phyloP scores from a whole-genome alignment of 2,888 invertebrate genomes.

The Oscheius sp. region DNA sequence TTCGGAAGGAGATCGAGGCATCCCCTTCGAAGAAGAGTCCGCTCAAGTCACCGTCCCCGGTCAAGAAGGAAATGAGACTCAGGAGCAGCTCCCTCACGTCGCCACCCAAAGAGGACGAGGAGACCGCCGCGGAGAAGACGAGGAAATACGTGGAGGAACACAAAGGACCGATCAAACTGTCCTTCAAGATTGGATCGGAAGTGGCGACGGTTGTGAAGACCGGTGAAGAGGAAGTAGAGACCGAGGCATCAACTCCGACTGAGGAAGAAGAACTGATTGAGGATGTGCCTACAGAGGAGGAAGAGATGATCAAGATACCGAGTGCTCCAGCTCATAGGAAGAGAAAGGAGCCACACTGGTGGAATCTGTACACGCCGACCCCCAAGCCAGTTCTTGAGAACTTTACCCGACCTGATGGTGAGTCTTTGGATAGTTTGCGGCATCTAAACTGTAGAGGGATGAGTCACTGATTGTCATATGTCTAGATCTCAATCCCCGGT shows the following conservation, averaged over 20 bases:
- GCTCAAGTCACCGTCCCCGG: not conserved
- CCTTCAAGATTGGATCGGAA: constrained; percentile 13
- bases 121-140: constrained; percentile 28
- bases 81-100: no score
- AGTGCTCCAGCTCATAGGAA: not conserved
- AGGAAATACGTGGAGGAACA: constrained; percentile 27
- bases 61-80: not conserved
- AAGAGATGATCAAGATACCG: not conserved
- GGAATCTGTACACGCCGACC: constrained; percentile 40
- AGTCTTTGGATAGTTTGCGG: no score
- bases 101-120: not conserved
- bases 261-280: not conserved
- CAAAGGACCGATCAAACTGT: constrained; percentile 16
- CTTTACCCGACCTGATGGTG: constrained; percentile 24
- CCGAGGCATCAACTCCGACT: not conserved
- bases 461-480: no score
- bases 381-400: constrained; percentile 38
- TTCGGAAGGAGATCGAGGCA: constrained; percentile 14
- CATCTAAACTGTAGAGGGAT: no score
- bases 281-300: not conserved
- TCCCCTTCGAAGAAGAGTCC: not conserved
- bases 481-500: not conserved
- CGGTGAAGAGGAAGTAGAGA: not conserved
- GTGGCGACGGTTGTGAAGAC: constrained; percentile 9
- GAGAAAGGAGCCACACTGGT: constrained; percentile 15